Percentiles rank a stretch among this genome's conserved stretches.
Conservation (phyloP, 2,113 vertebrate species). For the Beaufortia kweichowensis region DNA sequence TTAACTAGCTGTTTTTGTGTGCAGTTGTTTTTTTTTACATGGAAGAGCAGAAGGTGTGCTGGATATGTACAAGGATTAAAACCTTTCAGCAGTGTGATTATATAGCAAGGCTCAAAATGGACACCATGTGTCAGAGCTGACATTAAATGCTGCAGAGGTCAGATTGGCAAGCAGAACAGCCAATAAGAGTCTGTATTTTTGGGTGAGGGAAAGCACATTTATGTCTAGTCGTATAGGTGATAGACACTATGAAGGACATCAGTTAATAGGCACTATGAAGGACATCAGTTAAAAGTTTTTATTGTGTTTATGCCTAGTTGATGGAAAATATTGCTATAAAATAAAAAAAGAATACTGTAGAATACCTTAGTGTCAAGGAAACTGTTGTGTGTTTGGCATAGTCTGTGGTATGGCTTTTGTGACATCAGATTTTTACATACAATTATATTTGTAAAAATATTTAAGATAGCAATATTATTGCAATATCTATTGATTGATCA, state of each 20-base stretch:
- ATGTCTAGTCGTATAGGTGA: slow-evolving; percentile 11
- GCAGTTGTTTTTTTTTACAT: too few species aligned
- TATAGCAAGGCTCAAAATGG: slow-evolving; percentile 31
- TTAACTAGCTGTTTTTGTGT: neutral
- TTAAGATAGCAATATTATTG: too few species aligned
- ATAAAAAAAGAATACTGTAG: too few species aligned
- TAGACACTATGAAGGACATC: slow-evolving; percentile 3
- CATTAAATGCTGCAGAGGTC: slow-evolving; percentile 33
- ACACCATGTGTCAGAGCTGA: slow-evolving; percentile 19
- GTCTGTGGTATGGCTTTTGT: too few species aligned
- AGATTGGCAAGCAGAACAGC: slow-evolving; percentile 16
- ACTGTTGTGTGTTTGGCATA: too few species aligned
- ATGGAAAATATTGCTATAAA: too few species aligned
- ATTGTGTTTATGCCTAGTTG: neutral
- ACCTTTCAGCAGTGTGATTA: slow-evolving; percentile 6
- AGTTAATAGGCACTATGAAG: slow-evolving; percentile 9
- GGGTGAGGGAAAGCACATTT: slow-evolving; percentile 17
- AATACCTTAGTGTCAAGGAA: neutral
- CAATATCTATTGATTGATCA: too few species aligned
- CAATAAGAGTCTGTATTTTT: slow-evolving; percentile 22
- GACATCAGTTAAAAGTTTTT: slow-evolving; percentile 16
- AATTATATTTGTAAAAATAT: too few species aligned
- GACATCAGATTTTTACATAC: too few species aligned
- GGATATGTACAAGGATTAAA: neutral
- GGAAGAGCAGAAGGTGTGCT: too few species aligned